Evolutionary conservation across 2,113 vertebrate species (phyloP).

Genomic region (Lathamus discolor): DNA sequence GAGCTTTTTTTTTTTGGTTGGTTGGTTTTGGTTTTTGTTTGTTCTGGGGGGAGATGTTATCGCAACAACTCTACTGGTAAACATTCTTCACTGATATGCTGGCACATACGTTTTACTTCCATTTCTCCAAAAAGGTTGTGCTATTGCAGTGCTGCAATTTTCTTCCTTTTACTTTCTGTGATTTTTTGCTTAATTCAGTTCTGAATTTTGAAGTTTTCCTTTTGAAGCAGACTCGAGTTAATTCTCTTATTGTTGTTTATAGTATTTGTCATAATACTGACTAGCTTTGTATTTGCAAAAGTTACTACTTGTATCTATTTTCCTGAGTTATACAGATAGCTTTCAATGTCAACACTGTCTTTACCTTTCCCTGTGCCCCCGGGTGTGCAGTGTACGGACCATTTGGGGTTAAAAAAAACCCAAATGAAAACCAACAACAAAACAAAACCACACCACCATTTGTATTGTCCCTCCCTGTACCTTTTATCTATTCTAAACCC

Average conservation of each 20-base stretch:
- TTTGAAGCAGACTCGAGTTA: background rate
- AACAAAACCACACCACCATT: background rate
- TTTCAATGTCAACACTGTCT: background rate
- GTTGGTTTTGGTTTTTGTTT: background rate
- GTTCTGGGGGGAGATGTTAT: background rate
- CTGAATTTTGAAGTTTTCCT: constrained; percentile 12
- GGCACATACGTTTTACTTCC: background rate
- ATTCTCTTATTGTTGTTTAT: background rate
- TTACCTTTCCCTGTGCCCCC: background rate
- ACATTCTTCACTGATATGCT: background rate
- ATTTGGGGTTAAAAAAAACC: background rate
- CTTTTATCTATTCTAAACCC: background rate
- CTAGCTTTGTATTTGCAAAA: background rate
- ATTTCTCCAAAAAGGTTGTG: background rate
- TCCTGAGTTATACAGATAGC: background rate
- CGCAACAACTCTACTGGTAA: background rate
- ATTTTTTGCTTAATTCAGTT: constrained; percentile 21
- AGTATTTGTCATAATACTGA: background rate
- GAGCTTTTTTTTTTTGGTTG: background rate
- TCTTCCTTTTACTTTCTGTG: background rate
- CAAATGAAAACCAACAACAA: background rate
- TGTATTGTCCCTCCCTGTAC: background rate
- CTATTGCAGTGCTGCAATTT: background rate
- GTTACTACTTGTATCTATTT: background rate
- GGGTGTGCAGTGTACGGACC: background rate